These are phyloP conservation scores for Herminia tarsipennalis DNA, from an alignment of 2,888 invertebrate genomes.

Conservation along the genomic window DNA sequence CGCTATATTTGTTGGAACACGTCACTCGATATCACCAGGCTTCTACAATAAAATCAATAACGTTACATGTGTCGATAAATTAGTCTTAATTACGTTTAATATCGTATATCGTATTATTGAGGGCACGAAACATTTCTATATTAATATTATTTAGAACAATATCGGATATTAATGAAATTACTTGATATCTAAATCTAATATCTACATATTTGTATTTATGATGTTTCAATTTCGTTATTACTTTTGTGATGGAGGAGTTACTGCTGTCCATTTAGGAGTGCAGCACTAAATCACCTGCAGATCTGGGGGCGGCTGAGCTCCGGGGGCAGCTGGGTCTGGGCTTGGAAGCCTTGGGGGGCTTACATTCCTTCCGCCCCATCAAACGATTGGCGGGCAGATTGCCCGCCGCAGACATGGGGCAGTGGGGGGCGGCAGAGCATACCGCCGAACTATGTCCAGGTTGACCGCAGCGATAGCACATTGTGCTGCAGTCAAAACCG, in stretches of 20 bases:
- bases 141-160: not conserved
- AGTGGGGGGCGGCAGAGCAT: too few species aligned
- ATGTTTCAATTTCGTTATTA: not conserved
- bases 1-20: too few species aligned
- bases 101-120: not conserved
- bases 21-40: not conserved
- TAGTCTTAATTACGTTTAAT: constrained; percentile 3
- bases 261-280: not conserved
- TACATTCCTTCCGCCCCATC: too few species aligned
- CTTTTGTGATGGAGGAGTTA: not conserved
- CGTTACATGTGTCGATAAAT: not conserved
- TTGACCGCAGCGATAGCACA: too few species aligned
- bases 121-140: not conserved
- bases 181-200: not conserved
- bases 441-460: too few species aligned
- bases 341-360: too few species aligned
- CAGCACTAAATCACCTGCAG: too few species aligned
- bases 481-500: too few species aligned
- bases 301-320: too few species aligned
- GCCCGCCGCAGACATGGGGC: too few species aligned
- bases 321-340: too few species aligned
- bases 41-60: not conserved
- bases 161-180: not conserved
- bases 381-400: too few species aligned
- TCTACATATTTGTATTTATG: not conserved